These are phyloP conservation scores for Gambelia wislizenii DNA, from an alignment of 2,797 vertebrate genomes.

Conservation along the genomic window DNA sequence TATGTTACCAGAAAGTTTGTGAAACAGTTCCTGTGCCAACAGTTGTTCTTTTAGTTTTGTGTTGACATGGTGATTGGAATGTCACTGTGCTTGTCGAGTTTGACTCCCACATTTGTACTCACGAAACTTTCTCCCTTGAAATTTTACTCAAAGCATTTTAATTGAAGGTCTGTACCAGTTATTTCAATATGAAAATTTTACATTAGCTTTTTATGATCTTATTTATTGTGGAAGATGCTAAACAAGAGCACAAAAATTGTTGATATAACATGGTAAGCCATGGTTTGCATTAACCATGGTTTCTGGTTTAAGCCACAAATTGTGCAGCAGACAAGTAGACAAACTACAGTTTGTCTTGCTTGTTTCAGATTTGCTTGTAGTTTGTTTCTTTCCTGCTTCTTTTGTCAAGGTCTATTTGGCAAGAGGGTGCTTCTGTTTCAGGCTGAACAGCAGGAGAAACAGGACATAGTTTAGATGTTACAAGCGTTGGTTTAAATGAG, in stretches of 20 bases:
- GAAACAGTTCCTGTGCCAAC: neutral
- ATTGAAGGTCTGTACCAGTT: neutral
- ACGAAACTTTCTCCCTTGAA: neutral
- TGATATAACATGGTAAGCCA: neutral
- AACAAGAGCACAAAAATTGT: neutral
- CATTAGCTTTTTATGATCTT: neutral
- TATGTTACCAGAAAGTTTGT: neutral
- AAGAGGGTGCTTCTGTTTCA: neutral
- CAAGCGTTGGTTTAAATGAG: neutral
- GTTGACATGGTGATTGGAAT: neutral
- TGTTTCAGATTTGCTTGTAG: neutral
- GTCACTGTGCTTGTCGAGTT: neutral
- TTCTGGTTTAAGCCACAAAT: neutral
- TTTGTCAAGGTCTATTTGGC: neutral
- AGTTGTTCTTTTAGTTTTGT: neutral
- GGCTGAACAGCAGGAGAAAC: neutral
- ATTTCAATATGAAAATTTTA: neutral
- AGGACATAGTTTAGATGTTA: too few relatives aligned
- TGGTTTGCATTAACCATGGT: neutral
- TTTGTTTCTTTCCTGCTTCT: neutral
- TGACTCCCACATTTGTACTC: too few relatives aligned
- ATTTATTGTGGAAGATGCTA: neutral
- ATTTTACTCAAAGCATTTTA: neutral
- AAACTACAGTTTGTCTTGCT: neutral
- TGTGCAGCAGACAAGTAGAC: neutral